Base-by-base conservation (phyloP, 2,797 vertebrate species). In the Sebastolobus altivelis region DNA sequence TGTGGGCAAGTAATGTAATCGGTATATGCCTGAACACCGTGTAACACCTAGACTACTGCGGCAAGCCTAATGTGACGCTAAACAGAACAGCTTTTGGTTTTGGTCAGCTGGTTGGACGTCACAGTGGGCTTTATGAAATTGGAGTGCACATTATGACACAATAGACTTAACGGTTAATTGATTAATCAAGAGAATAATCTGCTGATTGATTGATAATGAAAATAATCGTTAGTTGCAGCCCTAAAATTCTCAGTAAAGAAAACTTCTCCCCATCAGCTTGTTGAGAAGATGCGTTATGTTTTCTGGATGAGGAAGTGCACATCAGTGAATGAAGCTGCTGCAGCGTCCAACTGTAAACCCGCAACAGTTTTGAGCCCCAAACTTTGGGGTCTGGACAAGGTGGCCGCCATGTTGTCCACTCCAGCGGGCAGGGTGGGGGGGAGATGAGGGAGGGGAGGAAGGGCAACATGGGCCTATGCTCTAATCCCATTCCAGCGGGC, bases 401-500 rank as follows among this genome's bases (percentile, higher is more conserved):
- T 82, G 75, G 66, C 75, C 25, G 67, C 82, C 84, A 86, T 92
- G 79, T 89, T 92, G 86, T 89, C 87, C 87, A 72, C 63, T 80
- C 59, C 29, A 86, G 73, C 86, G 83, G 80, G 81, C 65, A 80
- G 77, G 80, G 63, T 68, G 74, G 78, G 52, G 22, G 85, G 5
- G 58, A 43, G 68, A 68, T 18, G 67, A 67, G 80, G 82, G 70
- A 76, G 82, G 46, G 74, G 55, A 31, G 65, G 73, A 58, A 56
- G 86, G 88, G 82, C 74, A 72, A 33, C 75, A 40, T 75, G 73
- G 75, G 79, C 75, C 88, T 75, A n/a, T 74, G 72, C 92, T 94
- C 94, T 95, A 96, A 96, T 96, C 94, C 88, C 94, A 94, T 95
- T 95, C 94, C 94, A 92, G 91, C 65, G 63, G 93, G 88, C 91